Evolutionary conservation across 2,797 vertebrate species (phyloP).

Genomic region (Hypotaenidia philippensis): DNA sequence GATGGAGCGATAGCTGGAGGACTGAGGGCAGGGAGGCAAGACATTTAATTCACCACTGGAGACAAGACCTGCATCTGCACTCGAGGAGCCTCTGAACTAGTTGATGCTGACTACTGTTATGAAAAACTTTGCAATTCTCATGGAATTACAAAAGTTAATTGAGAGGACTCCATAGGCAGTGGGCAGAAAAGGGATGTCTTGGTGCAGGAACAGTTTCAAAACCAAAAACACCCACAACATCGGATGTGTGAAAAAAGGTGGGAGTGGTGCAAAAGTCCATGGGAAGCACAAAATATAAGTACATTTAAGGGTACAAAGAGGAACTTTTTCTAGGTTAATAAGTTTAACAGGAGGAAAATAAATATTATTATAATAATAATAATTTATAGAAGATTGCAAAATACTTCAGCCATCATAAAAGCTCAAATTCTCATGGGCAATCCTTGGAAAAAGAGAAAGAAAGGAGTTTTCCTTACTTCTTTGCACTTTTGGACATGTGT

Average conservation of each 20-base stretch:
- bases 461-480: neutral
- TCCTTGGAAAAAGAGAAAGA: neutral
- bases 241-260: neutral
- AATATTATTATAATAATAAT: neutral
- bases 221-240: neutral
- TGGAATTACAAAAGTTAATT: neutral
- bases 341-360: neutral
- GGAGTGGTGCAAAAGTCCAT: rapidly evolving
- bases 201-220: rapidly evolving
- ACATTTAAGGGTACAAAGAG: neutral
- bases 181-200: neutral
- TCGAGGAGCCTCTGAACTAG: neutral
- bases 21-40: neutral
- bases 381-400: neutral
- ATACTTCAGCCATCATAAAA: neutral
- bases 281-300: neutral
- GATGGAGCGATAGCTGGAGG: neutral
- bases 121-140: neutral
- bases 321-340: neutral
- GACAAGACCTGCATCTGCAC: neutral
- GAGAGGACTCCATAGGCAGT: neutral
- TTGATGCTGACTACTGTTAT: rapidly evolving
- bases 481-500: neutral
- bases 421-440: neutral
- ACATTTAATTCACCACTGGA: neutral